These are phyloP conservation scores for Drosophila colorata DNA, from an alignment of 2,888 invertebrate genomes.

Conservation along the genomic window DNA sequence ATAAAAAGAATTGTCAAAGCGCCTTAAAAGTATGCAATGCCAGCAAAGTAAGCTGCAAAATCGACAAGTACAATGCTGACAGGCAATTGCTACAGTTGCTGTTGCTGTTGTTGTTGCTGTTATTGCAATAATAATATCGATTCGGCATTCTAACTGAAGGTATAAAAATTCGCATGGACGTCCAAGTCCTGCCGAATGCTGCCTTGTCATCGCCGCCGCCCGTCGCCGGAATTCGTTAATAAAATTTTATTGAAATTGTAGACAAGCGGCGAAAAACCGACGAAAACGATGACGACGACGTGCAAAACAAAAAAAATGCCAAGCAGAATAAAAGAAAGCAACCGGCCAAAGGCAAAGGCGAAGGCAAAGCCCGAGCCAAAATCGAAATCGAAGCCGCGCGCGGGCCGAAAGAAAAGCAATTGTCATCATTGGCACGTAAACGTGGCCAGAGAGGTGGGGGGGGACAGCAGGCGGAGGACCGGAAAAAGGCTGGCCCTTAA, in stretches of 20 bases:
- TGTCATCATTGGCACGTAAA: slow-evolving; percentile 83
- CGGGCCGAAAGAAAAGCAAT: slow-evolving; percentile 76
- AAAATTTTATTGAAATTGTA: slow-evolving; percentile 85
- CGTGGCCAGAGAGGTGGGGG: slow-evolving; percentile 22
- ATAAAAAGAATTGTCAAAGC: slow-evolving; percentile 82
- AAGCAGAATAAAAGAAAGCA: slow-evolving; percentile 31
- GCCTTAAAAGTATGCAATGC: slow-evolving; percentile 81
- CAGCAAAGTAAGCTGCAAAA: slow-evolving; percentile 82
- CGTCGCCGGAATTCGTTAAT: slow-evolving; percentile 83
- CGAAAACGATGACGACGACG: slow-evolving; percentile 70
- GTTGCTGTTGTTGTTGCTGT: slow-evolving; percentile 49
- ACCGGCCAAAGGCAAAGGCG: slow-evolving; percentile 40
- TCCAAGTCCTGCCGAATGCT: slow-evolving; percentile 46
- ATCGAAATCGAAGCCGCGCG: slow-evolving; percentile 74
- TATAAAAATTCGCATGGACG: slow-evolving; percentile 67
- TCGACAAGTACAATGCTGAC: slow-evolving; percentile 82
- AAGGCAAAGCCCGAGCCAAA: slow-evolving; percentile 19
- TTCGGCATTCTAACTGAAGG: slow-evolving; percentile 65
- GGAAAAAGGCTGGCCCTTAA: slow-evolving; percentile 72
- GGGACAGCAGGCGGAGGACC: slow-evolving; percentile 43
- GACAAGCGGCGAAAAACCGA: slow-evolving; percentile 82
- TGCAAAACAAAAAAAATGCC: slow-evolving; percentile 72
- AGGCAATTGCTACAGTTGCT: slow-evolving; percentile 76
- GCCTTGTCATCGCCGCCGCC: slow-evolving; percentile 78
- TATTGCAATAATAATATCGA: slow-evolving; percentile 81